Evolutionary conservation across 1,140 invertebrate species (phyloP).

Genomic region (Camponotus vicinus): DNA sequence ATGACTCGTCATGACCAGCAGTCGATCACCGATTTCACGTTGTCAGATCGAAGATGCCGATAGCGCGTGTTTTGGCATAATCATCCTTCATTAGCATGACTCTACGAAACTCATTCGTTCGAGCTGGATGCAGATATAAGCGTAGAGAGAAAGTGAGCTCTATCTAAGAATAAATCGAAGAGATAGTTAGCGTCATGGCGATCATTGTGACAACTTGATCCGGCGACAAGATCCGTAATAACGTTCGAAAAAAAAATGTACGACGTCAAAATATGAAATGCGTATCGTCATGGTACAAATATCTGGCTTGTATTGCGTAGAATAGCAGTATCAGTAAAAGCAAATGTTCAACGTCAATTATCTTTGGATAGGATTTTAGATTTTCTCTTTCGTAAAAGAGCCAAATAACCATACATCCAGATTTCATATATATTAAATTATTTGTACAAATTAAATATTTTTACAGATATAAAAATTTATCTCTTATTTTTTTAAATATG

Average conservation of each 20-base stretch:
- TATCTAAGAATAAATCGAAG: slow-evolving; percentile 50
- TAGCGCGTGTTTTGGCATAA: slow-evolving; percentile 70
- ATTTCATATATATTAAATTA: not conserved
- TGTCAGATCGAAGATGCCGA: slow-evolving; percentile 68
- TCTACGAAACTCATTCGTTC: slow-evolving; percentile 33
- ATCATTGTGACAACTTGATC: slow-evolving; percentile 53
- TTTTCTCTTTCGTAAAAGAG: not conserved
- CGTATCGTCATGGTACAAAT: not conserved
- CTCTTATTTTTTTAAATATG: not conserved
- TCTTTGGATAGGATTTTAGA: not conserved
- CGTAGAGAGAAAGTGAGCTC: slow-evolving; percentile 49
- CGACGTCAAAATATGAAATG: slow-evolving; percentile 19
- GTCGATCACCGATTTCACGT: slow-evolving; percentile 69
- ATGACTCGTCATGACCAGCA: slow-evolving; percentile 58
- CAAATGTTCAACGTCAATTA: not conserved
- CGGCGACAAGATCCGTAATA: slow-evolving; percentile 45
- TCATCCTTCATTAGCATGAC: slow-evolving; percentile 73
- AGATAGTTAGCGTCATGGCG: slow-evolving; percentile 17
- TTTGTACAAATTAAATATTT: too few species aligned
- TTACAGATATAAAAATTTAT: too few species aligned
- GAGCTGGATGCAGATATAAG: slow-evolving; percentile 35
- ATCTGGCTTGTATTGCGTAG: not conserved
- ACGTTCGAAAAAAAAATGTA: slow-evolving; percentile 19
- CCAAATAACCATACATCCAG: too few species aligned
- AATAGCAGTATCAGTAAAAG: not conserved